Evolutionary conservation across 2,888 invertebrate species (phyloP).

Genomic region (Eilema sororculum): DNA sequence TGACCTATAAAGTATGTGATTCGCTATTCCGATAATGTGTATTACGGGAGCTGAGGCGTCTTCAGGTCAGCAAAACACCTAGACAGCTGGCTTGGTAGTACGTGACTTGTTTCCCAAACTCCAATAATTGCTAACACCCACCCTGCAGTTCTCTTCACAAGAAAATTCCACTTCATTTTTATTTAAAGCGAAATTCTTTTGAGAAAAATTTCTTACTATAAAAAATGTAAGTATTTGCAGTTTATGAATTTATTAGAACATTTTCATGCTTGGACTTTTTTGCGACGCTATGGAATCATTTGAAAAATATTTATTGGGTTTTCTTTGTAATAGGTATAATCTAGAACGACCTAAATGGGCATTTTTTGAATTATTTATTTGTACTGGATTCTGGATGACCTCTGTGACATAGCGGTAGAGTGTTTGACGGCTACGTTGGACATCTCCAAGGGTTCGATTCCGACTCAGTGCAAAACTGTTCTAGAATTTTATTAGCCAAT

Average conservation of each 20-base stretch:
- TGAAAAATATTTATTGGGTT: neutral
- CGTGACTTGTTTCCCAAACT: constrained; percentile 5
- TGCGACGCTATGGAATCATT: neutral
- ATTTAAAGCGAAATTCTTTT: neutral
- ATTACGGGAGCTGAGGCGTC: neutral
- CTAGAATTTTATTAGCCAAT: no score
- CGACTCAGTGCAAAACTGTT: no score
- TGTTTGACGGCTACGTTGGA: no score
- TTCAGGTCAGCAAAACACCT: neutral
- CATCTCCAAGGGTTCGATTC: no score
- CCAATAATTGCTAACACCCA: constrained; percentile 8
- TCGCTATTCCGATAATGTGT: neutral
- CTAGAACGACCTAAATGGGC: no score
- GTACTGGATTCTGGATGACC: no score
- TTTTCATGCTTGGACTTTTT: neutral
- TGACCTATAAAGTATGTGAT: neutral
- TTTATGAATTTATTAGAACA: neutral
- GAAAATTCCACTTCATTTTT: constrained; percentile 9
- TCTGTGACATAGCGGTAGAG: no score
- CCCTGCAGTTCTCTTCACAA: neutral
- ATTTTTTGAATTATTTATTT: no score
- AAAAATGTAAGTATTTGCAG: neutral
- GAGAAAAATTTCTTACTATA: neutral
- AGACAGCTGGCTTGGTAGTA: neutral
- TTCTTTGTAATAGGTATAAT: no score